Base-by-base conservation (phyloP, 2,888 invertebrate genomes). In the Cerceris rybyensis region DNA sequence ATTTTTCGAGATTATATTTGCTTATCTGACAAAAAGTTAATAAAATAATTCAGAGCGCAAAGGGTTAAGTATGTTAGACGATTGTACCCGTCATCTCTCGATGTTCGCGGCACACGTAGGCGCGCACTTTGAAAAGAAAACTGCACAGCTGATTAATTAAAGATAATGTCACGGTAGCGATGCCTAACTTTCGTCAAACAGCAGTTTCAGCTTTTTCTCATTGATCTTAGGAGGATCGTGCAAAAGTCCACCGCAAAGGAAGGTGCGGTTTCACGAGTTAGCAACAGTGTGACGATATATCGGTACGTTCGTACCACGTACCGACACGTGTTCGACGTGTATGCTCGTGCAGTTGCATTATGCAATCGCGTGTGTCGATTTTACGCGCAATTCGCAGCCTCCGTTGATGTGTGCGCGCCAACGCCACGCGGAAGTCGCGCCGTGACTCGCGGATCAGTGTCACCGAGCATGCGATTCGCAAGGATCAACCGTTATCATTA, bases 301-400 rank as follows among this genome's bases (percentile, higher is more conserved):
- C 75, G 65, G 43, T 28, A 16, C 58, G 60, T 6, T 49, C 64
- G 49, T 67, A 50, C 63, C 75, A 54, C 78, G 59, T 55, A 61
- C 58, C 43, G 79, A 80, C 80, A 80, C 69, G 72, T 73, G 80
- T 59, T 52, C 63, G 41, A 54, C 55, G 70, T 57, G 14, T 66
- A 78, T 77, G 63, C 61, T 61, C 66, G 63, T 63, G 57, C 52
- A 58, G 6, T 28, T 46, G 60, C 64, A 68, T 81, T 81, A 81
- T 74, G 81, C 81, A 81, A 81, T 73, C 63, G 63, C 58, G 63
- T 59, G 75, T 71, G 17, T 55, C 71, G 75, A 75, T 76, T 80
- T 81, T 69, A 75, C 81, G 80, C 75, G 81, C 71, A 70, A 79
- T 79, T 79, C 79, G 70, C 54, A 60, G 66, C 43, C 72, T 54